Conservation (phyloP, 2,113 vertebrate genomes). For the Podarcis cretensis region DNA sequence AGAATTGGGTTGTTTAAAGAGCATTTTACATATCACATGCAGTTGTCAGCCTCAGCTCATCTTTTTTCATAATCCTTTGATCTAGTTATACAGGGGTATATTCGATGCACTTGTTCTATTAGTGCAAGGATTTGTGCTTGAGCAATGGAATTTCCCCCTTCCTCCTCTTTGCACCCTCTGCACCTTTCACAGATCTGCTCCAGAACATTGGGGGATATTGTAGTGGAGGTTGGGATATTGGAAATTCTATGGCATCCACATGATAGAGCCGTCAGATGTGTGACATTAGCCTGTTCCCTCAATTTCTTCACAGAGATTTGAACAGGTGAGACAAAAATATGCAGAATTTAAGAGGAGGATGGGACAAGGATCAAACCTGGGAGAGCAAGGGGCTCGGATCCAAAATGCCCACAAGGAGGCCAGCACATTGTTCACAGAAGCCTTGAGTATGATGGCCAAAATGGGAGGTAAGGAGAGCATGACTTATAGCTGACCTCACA, state of each 20-base stretch:
- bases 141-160: too few relatives aligned
- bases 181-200: too few relatives aligned
- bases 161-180: too few relatives aligned
- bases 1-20: neutral
- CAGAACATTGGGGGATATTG: too few relatives aligned
- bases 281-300: neutral
- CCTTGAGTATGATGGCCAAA: constrained; percentile 74
- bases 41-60: neutral
- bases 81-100: neutral
- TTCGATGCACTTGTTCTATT: neutral
- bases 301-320: constrained; percentile 75
- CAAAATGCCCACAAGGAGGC: constrained; percentile 77
- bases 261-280: neutral
- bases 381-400: constrained; percentile 68
- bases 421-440: constrained; percentile 78
- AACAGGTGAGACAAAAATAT: constrained; percentile 74
- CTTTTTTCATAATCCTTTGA: neutral
- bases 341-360: constrained; percentile 68
- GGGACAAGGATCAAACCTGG: constrained; percentile 45
- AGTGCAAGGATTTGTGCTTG: too few relatives aligned
- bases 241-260: neutral
- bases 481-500: neutral
- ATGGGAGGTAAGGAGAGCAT: constrained; percentile 80
- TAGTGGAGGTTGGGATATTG: neutral
- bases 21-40: neutral